A percentile compares a stretch with the other conserved stretches of the same genome.
phyloP scores from a whole-genome alignment of 2,888 invertebrate species.

The Netelia melanura region DNA sequence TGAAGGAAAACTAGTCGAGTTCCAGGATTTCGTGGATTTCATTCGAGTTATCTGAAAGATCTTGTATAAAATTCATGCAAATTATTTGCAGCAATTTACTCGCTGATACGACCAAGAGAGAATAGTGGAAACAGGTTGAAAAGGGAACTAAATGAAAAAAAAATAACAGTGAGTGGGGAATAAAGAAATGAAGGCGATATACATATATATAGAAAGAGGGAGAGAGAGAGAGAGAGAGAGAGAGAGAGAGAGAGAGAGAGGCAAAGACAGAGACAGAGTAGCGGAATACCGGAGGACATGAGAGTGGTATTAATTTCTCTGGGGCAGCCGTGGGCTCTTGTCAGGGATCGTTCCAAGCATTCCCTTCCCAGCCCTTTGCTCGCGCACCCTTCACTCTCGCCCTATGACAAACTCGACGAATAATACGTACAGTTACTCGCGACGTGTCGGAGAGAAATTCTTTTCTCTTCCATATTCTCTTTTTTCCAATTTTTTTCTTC shows the following conservation, averaged over 20 bases:
- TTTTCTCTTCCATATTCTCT: neutral
- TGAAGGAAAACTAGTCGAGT: neutral
- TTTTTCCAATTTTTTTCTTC: constrained; percentile 13
- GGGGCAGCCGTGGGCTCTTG: constrained; percentile 44
- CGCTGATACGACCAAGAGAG: constrained; percentile 10
- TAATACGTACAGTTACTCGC: constrained; percentile 27
- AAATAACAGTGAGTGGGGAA: neutral
- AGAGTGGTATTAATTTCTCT: constrained; percentile 55
- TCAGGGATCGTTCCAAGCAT: constrained; percentile 39
- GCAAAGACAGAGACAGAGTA: constrained; percentile 1
- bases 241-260: neutral
- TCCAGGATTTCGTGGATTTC: neutral
- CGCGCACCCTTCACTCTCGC: constrained; percentile 32
- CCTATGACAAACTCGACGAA: constrained; percentile 27
- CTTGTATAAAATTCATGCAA: constrained; percentile 1
- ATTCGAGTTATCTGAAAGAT: neutral
- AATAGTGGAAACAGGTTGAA: neutral
- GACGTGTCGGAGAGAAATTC: constrained; percentile 25
- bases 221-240: neutral
- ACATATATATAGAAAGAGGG: too few relatives aligned
- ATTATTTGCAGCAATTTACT: neutral
- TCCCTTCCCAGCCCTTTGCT: constrained; percentile 29
- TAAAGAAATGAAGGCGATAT: neutral
- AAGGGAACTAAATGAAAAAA: too few relatives aligned
- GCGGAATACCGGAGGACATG: constrained; percentile 21